Evolutionary conservation across 2,888 invertebrate genomes (phyloP).

Genomic region (Parapristionchus giblindavisi): DNA sequence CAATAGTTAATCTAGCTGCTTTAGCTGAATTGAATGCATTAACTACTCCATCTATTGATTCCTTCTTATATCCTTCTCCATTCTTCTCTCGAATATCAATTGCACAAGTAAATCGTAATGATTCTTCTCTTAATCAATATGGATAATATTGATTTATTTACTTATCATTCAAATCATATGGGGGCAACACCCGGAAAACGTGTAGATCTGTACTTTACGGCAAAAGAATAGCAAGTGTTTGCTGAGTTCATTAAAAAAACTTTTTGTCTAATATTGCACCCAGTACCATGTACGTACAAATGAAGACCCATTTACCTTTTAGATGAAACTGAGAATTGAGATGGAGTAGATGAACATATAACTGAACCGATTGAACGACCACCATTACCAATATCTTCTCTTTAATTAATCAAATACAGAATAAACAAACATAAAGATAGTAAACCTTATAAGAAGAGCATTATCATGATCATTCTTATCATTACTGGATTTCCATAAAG

Average conservation of each 20-base stretch:
- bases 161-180: too few species aligned
- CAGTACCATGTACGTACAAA: too few species aligned
- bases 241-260: too few species aligned
- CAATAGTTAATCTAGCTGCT: constrained; percentile 36
- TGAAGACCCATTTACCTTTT: constrained; percentile 20
- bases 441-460: background rate
- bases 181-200: too few species aligned
- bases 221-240: too few species aligned
- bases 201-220: too few species aligned
- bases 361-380: background rate
- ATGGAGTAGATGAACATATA: constrained; percentile 17
- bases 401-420: background rate
- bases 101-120: constrained; percentile 57
- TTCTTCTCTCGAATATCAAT: constrained; percentile 40
- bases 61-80: constrained; percentile 6
- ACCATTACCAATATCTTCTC: constrained; percentile 15
- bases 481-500: background rate
- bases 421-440: background rate
- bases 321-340: background rate
- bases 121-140: constrained; percentile 61
- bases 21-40: constrained; percentile 5
- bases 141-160: too few species aligned
- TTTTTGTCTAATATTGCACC: too few species aligned
- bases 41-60: background rate
- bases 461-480: background rate